Evolutionary conservation across 2,888 invertebrate species (phyloP), one percentile per base, ranked within the genome.

Genomic region (Scaptodrosophila latifasciaeformis): DNA sequence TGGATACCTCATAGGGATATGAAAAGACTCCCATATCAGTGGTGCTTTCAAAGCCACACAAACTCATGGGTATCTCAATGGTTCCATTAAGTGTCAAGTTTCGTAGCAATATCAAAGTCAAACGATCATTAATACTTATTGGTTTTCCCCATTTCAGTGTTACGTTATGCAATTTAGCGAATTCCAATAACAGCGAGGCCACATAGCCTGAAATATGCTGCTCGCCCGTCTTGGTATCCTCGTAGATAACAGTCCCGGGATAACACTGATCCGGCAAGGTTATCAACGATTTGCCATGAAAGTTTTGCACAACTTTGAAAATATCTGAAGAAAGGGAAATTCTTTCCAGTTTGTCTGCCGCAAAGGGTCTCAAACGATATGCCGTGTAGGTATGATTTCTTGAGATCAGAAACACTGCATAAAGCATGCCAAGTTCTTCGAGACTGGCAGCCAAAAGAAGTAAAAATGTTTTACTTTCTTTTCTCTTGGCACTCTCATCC

Each of bases 1-100:
- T 29, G 1, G 53, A 18, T 1, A 55, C 1, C 0, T 60, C 67
- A 3, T 49, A 54, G 1, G 72, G 60, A 40, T 55, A 45, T 1
- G 72, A 56, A 18, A 53, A 74, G 6, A 59, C 24, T 3, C 59
- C 62, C 0, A 2, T 0, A 1, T 37, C 13, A 4, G 15, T 56
- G 34, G 55, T 19, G 3, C 5, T 0, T 21, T 78, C 72, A n/a
- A 10, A 78, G 18, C 79, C 79, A 13, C 62, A 62, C 6, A 78
- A 42, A 1, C 62, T 54, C 1, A 78, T 69, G 6, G 76, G 55
- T 18, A 74, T 12, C 12, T 44, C 24, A 0, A 78, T 40, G 0
- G 67, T 71, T 1, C 59, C 60, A 31, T 75, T 71, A 3, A 59
- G 39, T 2, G 79, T 75, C 58, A 78, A 39, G 9, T 74, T 74